phyloP scores from a whole-genome alignment of 35 echinoderm and acorn worm species.

The Stichopus chloronotus region DNA sequence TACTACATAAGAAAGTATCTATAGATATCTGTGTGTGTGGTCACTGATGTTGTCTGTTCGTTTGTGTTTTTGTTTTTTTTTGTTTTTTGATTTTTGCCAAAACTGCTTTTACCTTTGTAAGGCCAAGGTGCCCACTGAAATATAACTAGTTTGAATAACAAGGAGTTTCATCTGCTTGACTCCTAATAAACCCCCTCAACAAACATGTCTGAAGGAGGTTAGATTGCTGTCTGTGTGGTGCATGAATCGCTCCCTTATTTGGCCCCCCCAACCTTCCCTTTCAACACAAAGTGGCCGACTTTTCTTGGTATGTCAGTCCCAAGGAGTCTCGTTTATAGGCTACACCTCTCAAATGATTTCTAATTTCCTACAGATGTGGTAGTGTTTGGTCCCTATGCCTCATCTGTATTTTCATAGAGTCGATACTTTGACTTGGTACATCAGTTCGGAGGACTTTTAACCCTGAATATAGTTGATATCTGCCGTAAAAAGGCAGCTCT shows the following conservation, averaged over 20 bases:
- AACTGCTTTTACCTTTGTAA: conserved; percentile 11
- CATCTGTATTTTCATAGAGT: too few species aligned
- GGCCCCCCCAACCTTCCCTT: background rate
- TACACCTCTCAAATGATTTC: too few species aligned
- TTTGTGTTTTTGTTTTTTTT: conserved; percentile 8
- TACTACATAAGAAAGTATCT: conserved; percentile 12
- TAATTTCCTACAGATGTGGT: too few species aligned
- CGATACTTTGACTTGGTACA: too few species aligned
- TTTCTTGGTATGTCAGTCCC: background rate
- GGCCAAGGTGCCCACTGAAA: conserved; percentile 24
- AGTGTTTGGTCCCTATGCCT: too few species aligned
- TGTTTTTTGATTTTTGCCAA: conserved; percentile 15
- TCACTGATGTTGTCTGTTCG: background rate
- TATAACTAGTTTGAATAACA: background rate
- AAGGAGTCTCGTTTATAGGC: background rate
- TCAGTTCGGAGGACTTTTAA: too few species aligned
- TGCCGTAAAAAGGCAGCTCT: too few species aligned
- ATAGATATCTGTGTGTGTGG: conserved; percentile 17
- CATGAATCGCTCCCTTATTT: background rate
- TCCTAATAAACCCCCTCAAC: too few species aligned
- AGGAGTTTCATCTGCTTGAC: too few species aligned
- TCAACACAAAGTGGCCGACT: background rate
- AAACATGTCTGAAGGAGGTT: too few species aligned
- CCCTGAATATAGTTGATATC: too few species aligned
- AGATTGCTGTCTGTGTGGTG: too few species aligned